Base-by-base conservation (phyloP, 2,888 invertebrate genomes). In the Tuta absoluta region DNA sequence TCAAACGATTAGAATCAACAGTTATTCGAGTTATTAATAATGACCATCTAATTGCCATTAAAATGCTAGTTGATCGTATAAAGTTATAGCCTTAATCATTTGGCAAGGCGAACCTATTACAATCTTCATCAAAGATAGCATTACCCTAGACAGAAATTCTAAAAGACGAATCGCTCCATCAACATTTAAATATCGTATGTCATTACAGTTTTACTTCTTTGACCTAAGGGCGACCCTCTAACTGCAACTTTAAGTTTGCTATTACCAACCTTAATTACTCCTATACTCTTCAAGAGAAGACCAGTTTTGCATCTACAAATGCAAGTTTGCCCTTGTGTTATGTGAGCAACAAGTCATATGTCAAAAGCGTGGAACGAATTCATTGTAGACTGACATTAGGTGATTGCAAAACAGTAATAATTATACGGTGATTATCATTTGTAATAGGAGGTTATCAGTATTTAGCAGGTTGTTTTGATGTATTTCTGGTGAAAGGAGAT, bases 121-220 rank as follows among this genome's bases (percentile, higher is more conserved):
- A 56, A 48, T 63, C 63, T 33, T 58, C 56, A 63, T 63, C 56
- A 59, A 38, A 63, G 24, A 37, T 38, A 11, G 24, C 28, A 59
- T 37, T 63, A 63, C 59, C 58, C n/a, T 23, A 33, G 48, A 59
- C 51, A 49, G 49, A 59, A 21, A 10, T 38, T 49, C 45, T 60
- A 8, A 45, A 45, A 61, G 68, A 73, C 71, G 67, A 72, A 74
- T 71, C 68, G 66, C 63, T 65, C 37, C 65, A 68, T 63, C 62
- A 69, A 69, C 71, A 72, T 74, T 72, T 72, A 77, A 71, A 72
- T 73, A 78, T 75, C 71, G 68, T 68, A 65, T 68, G 75, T 74
- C 75, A 75, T 77, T 75, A 79, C 66, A 72, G 71, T 73, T 75
- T 75, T 75, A 72, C 73, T 72, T 72, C 63, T 65, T 69, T 74